Evolutionary conservation across 2,113 vertebrate genomes (phyloP), one percentile per base, ranked within the genome.

Genomic region (Casuarius casuarius): DNA sequence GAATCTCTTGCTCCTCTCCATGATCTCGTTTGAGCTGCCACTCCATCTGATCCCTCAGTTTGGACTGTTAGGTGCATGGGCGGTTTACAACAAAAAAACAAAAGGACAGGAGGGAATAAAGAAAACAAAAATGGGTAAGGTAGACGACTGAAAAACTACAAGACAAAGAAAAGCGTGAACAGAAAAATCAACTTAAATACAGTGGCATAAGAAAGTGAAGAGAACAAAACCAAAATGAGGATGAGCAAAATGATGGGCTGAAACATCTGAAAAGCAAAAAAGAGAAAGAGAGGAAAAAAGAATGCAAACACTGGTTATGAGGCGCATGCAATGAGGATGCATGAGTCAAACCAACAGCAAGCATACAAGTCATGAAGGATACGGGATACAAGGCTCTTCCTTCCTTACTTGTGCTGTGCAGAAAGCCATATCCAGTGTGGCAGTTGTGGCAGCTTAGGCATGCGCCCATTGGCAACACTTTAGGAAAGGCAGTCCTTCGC

Each of bases 31-130:
- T 98, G 97, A 98, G 98, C 97, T 98, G 98, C 99, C 99, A 99
- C 97, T 99, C 99, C 98, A 98, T 98, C 98, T 99, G 99, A 98
- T 99, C 99, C 98, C 99, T 99, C 98, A 99, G 98, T 99, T 98
- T 98, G 98, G 98, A 99, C 99, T 99, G 99, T 99, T 98, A 98
- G 98, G 97, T 98, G 98, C 97, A 98, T 96, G 98, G 98, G 98
- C 96, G 95, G 98, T 98, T 98, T 98, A 93, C 96, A 98, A 98
- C 96, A 96, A 98, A 98, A 98, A 98, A 97, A 73, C 79, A 96
- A 97, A 98, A 98, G 95, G 84, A 97, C 94, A 96, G 83, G 85
- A 96, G 95, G 88, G 92, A 97, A 95, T 93, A 96, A 98, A 98
- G 95, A 96, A 97, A 97, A 98, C 88, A 96, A 97, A 98, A 98